Conservation (phyloP, 2,888 invertebrate species). For the Drosophila barbarae region DNA sequence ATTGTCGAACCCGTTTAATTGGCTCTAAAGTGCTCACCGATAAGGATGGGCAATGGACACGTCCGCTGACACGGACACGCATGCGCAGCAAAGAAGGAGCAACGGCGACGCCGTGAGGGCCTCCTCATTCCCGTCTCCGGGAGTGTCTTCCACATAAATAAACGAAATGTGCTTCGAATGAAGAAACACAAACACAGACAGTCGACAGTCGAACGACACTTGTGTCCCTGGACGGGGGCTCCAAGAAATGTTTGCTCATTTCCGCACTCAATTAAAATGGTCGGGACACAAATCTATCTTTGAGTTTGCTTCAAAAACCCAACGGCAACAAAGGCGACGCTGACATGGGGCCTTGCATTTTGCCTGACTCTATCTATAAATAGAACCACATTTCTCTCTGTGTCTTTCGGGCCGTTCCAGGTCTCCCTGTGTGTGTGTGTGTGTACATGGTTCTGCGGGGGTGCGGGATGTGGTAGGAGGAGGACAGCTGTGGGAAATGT, state of each 20-base stretch:
- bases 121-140: constrained; percentile 1
- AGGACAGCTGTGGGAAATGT: constrained; percentile 54
- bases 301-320: constrained; percentile 35
- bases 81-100: constrained; percentile 40
- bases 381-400: constrained; percentile 29
- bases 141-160: constrained; percentile 44
- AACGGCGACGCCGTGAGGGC: constrained; percentile 26
- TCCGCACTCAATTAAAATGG: constrained; percentile 61
- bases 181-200: constrained; percentile 39
- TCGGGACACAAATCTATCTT: constrained; percentile 45
- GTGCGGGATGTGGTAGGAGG: constrained; percentile 38
- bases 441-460: constrained; percentile 38
- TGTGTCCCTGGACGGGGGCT: constrained; percentile 20
- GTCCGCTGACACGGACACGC: constrained; percentile 42
- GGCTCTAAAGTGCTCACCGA: constrained; percentile 52
- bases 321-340: constrained; percentile 19
- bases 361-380: constrained; percentile 36
- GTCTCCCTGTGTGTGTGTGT: constrained; percentile 19
- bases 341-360: constrained; percentile 30
- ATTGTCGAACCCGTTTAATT: constrained; percentile 59
- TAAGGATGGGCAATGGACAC: constrained; percentile 42
- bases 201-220: constrained; percentile 34
- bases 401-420: constrained; percentile 6
- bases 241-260: constrained; percentile 45
- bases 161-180: constrained; percentile 55